Evolutionary conservation across 2,113 vertebrate genomes (phyloP).

Genomic region (Tretioscincus oriximinensis): DNA sequence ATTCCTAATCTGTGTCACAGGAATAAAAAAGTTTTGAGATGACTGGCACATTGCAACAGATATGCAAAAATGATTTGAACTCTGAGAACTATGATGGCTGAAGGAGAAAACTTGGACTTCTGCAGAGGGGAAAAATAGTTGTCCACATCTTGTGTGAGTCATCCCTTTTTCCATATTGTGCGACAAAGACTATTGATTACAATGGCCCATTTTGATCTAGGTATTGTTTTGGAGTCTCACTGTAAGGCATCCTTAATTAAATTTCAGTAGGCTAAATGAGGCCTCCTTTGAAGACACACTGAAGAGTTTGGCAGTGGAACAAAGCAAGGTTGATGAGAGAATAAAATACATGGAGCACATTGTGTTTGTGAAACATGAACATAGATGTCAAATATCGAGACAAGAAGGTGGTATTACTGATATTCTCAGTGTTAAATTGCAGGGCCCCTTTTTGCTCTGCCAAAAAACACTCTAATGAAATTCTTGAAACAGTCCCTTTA

Average conservation of each 20-base stretch:
- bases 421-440: conserved; percentile 38
- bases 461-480: conserved; percentile 49
- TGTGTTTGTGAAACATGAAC: conserved; percentile 9
- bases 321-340: neutral
- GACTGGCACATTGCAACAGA: neutral
- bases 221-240: neutral
- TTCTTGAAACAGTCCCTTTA: conserved; percentile 38
- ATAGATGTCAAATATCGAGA: conserved; percentile 13
- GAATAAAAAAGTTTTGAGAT: too few species aligned
- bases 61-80: neutral
- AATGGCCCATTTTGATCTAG: neutral
- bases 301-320: neutral
- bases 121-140: too few species aligned
- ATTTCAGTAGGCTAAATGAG: neutral
- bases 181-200: neutral
- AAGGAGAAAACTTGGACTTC: neutral
- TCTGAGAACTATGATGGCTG: too few species aligned
- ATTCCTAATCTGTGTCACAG: too few species aligned
- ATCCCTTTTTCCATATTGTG: neutral
- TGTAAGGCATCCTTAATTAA: conserved; percentile 17
- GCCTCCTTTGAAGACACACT: neutral
- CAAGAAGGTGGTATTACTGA: neutral
- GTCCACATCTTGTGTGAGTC: neutral
- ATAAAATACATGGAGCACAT: neutral
- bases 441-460: conserved; percentile 38